Percentiles rank a stretch among this genome's conserved stretches.
phyloP scores from a whole-genome alignment of 2,797 vertebrate genomes.

The Sebastolobus alascanus region DNA sequence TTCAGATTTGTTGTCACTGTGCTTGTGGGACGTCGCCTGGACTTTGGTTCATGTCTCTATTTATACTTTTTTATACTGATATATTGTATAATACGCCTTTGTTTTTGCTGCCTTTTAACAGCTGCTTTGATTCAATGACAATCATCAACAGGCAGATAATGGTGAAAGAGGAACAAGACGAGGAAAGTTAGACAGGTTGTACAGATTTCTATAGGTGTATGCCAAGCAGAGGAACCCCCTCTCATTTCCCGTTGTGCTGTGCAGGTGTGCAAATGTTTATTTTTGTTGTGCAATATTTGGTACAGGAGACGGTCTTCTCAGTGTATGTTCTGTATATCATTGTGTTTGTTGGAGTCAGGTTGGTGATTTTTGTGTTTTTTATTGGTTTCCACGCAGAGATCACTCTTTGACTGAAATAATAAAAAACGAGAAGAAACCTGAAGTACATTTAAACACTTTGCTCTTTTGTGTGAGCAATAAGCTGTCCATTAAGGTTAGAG shows the following conservation, averaged over 20 bases:
- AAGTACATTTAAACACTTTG: neutral
- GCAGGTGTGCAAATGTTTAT: constrained; percentile 35
- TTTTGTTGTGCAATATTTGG: constrained; percentile 37
- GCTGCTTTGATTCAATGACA: constrained; percentile 13
- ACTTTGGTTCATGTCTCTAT: constrained; percentile 33
- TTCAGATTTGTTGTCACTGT: constrained; percentile 1
- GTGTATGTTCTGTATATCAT: constrained; percentile 20
- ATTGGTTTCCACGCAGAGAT: neutral
- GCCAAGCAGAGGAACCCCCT: neutral
- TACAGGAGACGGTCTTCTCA: neutral
- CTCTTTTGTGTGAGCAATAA: neutral
- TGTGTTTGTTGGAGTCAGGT: constrained; percentile 22
- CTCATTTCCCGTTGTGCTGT: constrained; percentile 19
- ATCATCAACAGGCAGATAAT: neutral
- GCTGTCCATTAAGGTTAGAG: neutral
- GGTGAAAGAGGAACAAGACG: neutral
- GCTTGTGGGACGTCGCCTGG: neutral
- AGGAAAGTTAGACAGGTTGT: neutral
- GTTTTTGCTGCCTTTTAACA: constrained; percentile 18
- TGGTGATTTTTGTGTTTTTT: constrained; percentile 28
- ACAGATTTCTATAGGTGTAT: neutral
- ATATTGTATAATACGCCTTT: neutral
- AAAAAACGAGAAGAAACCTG: neutral
- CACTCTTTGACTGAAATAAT: constrained; percentile 25
- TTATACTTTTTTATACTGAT: constrained; percentile 40